A percentile compares a stretch with the other conserved stretches of the same genome.
These are phyloP conservation scores for Euplexia lucipara DNA, from an alignment of 2,888 invertebrate species.

Conservation along the genomic window DNA sequence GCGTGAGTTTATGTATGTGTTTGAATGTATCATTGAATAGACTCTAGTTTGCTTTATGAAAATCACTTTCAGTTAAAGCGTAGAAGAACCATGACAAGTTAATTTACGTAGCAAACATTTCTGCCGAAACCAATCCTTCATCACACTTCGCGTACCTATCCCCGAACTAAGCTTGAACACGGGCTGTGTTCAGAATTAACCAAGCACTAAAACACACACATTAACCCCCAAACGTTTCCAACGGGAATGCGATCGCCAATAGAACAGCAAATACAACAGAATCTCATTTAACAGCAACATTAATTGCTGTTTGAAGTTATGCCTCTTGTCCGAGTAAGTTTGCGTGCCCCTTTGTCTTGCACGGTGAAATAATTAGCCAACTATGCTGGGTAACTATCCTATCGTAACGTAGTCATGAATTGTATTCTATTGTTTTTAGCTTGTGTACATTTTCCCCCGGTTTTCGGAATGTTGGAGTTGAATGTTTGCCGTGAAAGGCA, in stretches of 20 bases:
- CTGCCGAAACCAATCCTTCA: background rate
- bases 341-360: constrained; percentile 57
- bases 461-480: constrained; percentile 36
- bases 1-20: too few species aligned
- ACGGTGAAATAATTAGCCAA: constrained; percentile 64
- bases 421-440: constrained; percentile 55
- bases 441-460: constrained; percentile 36
- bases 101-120: too few species aligned
- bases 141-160: background rate
- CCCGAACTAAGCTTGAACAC: background rate
- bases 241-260: constrained; percentile 49
- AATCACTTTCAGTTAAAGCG: background rate
- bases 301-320: constrained; percentile 71
- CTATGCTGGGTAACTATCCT: constrained; percentile 58
- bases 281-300: constrained; percentile 66
- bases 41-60: constrained; percentile 2
- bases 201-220: constrained; percentile 18
- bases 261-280: constrained; percentile 52
- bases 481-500: constrained; percentile 6
- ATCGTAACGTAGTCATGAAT: constrained; percentile 38
- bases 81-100: background rate
- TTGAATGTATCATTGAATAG: background rate
- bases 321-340: constrained; percentile 66
- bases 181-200: background rate
- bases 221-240: background rate